phyloP scores from a whole-genome alignment of 2,113 vertebrate species.

The Choloepus hoffmanni region DNA sequence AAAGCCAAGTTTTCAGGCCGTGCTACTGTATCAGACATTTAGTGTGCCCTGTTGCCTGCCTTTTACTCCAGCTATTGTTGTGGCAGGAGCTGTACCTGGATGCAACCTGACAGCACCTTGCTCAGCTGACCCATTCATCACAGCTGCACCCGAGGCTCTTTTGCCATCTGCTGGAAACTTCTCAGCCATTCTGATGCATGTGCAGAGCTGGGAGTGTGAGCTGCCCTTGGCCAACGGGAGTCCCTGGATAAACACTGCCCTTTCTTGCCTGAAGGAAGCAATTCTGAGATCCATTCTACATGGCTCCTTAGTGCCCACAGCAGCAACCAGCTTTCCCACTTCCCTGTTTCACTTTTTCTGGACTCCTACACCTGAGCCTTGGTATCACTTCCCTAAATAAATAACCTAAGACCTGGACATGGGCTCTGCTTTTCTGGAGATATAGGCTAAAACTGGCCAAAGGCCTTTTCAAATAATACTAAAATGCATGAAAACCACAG shows the following conservation, averaged over 20 bases:
- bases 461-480: neutral
- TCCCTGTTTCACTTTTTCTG: neutral
- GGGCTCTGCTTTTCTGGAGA: neutral
- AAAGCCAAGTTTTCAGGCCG: neutral
- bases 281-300: neutral
- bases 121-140: neutral
- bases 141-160: neutral
- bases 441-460: neutral
- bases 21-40: neutral
- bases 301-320: neutral
- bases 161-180: neutral
- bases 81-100: neutral
- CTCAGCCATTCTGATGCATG: neutral
- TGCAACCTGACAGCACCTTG: neutral
- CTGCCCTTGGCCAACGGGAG: neutral
- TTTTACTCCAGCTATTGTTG: neutral
- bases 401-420: neutral
- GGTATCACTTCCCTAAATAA: neutral
- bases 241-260: neutral
- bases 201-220: neutral
- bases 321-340: neutral
- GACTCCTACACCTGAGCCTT: neutral
- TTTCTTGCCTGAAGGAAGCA: neutral
- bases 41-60: accelerated
- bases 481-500: neutral